Evolutionary conservation across 23 tunicate species (phyloP).

Genomic region (Clavelina lepadiformis): DNA sequence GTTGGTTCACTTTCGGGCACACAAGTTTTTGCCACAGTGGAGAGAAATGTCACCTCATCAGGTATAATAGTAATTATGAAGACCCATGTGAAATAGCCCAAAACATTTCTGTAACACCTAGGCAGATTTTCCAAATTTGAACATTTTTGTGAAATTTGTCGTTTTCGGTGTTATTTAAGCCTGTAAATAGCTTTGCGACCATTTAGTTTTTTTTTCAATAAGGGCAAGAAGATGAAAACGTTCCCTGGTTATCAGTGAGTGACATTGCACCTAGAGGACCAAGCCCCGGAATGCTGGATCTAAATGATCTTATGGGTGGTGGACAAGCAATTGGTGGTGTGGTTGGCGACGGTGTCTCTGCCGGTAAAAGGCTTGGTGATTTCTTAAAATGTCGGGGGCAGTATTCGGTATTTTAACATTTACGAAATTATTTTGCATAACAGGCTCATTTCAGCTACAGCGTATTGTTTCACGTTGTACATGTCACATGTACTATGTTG

Average conservation of each 20-base stretch:
- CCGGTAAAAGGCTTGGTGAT: slow-evolving; percentile 28
- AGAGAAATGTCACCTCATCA: slow-evolving; percentile 59
- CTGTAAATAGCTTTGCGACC: no score
- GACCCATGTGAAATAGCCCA: no score
- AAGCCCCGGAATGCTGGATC: slow-evolving; percentile 93
- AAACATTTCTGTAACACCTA: no score
- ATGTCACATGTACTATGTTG: slow-evolving; percentile 82
- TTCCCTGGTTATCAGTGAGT: slow-evolving; percentile 84
- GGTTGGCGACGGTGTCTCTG: slow-evolving; percentile 89
- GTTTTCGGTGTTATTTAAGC: no score
- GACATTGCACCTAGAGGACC: slow-evolving; percentile 93
- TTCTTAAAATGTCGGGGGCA: background rate
- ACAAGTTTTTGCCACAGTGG: slow-evolving; percentile 95
- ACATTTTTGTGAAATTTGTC: background rate
- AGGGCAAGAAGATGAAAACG: slow-evolving; percentile 82
- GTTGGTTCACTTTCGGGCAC: slow-evolving; percentile 73
- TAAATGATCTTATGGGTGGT: slow-evolving; percentile 75
- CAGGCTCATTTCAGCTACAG: slow-evolving; percentile 96
- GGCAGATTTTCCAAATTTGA: background rate
- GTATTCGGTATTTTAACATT: background rate
- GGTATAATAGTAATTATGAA: no score
- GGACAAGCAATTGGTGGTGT: slow-evolving; percentile 96
- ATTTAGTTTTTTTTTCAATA: no score
- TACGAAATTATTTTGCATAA: background rate
- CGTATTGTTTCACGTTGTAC: slow-evolving; percentile 87